These are phyloP conservation scores for Delphinapterus leucas DNA, from an alignment of 2,113 vertebrate genomes.

Conservation along the genomic window DNA sequence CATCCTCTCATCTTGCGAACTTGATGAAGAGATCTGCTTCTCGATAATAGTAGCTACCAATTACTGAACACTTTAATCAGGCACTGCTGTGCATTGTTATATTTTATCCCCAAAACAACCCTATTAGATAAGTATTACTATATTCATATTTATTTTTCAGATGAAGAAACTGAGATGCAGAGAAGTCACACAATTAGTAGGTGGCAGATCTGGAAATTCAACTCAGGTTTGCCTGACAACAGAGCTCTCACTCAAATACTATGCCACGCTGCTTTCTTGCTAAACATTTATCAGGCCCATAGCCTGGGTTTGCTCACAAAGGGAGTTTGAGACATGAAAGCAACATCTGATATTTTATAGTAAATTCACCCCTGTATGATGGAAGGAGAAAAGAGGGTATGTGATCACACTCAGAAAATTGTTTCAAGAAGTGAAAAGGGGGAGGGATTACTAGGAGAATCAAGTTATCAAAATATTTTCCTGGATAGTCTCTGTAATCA, in stretches of 20 bases:
- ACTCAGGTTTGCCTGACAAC: neutral
- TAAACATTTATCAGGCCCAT: conserved; percentile 1
- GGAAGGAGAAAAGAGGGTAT: neutral
- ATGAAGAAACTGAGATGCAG: neutral
- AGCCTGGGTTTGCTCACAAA: neutral
- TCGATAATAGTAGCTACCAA: neutral
- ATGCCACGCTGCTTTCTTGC: neutral
- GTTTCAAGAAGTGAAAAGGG: neutral
- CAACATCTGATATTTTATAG: conserved; percentile 11
- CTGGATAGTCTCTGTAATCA: neutral
- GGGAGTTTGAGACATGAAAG: neutral
- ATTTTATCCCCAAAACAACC: neutral
- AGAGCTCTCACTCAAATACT: neutral
- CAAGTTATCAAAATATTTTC: conserved; percentile 59
- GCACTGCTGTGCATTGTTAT: neutral
- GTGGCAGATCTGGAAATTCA: neutral
- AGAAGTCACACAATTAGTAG: conserved; percentile 1
- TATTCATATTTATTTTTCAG: neutral
- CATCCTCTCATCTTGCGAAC: neutral
- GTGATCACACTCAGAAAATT: neutral
- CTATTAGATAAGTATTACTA: neutral
- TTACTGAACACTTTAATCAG: neutral
- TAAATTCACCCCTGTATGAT: neutral
- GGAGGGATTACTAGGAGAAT: neutral
- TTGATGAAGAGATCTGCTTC: neutral